A percentile compares a stretch with the other conserved stretches of the same genome.
phyloP scores from a whole-genome alignment of 23 tunicate species.

The Botrylloides violaceus region DNA sequence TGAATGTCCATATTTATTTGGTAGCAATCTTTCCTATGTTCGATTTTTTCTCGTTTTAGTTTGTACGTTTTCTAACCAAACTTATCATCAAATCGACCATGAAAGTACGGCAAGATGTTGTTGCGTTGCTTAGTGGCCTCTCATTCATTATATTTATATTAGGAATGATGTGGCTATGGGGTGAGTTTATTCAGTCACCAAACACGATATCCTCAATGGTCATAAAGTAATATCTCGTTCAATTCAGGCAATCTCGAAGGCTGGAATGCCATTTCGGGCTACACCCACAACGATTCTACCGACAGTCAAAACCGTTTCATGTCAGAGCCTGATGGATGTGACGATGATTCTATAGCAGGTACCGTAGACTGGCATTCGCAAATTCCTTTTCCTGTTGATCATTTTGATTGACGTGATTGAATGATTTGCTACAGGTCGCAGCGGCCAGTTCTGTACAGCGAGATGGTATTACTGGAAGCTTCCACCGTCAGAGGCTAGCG shows the following conservation, averaged over 20 bases:
- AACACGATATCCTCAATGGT: no score
- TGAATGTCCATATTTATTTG: no score
- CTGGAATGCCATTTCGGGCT: conserved; percentile 86
- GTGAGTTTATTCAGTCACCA: conserved; percentile 43
- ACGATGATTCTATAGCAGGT: conserved; percentile 72
- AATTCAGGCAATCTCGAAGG: conserved; percentile 50
- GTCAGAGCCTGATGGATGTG: conserved; percentile 70
- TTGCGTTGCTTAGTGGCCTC: conserved; percentile 43
- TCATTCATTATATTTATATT: conserved; percentile 41
- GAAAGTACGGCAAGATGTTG: conserved; percentile 27
- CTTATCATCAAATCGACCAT: no score
- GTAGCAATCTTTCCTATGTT: no score
- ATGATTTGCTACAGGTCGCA: conserved; percentile 28
- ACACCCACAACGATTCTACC: conserved; percentile 36
- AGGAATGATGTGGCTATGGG: conserved; percentile 87
- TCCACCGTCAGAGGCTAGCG: conserved; percentile 53
- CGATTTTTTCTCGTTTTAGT: no score
- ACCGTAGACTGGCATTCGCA: no score
- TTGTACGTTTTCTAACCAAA: no score
- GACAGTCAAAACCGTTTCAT: conserved; percentile 39
- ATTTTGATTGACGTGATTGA: no score
- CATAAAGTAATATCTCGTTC: no score
- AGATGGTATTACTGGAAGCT: conserved; percentile 99
- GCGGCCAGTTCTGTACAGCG: conserved; percentile 36
- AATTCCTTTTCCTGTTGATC: no score